phyloP scores from a whole-genome alignment of 2,113 vertebrate genomes.

The Corapipo altera region DNA sequence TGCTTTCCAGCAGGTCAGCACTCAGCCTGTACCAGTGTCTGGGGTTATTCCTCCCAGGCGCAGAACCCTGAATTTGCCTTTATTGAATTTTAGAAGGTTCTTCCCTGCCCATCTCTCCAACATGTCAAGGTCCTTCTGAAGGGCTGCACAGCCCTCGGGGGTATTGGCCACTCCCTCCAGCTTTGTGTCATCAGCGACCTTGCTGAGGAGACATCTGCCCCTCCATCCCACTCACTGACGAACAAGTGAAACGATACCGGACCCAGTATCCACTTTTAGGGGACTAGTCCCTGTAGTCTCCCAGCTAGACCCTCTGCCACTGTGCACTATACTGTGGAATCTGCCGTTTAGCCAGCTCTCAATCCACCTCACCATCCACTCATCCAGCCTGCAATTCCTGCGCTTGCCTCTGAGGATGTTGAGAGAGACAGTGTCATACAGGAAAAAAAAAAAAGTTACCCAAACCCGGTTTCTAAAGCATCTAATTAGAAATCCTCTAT shows the following conservation, averaged over 20 bases:
- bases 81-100: not conserved
- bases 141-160: not conserved
- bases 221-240: not conserved
- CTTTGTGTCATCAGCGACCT: not conserved
- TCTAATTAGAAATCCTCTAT: not conserved
- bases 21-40: not conserved
- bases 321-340: not conserved
- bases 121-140: fast-evolving
- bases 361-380: not conserved
- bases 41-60: fast-evolving
- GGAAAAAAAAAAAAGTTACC: not conserved
- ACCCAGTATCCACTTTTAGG: not conserved
- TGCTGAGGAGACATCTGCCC: not conserved
- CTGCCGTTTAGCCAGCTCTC: not conserved
- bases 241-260: not conserved
- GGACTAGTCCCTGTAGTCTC: not conserved
- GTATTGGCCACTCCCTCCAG: not conserved
- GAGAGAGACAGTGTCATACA: not conserved
- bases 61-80: not conserved
- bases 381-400: not conserved
- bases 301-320: not conserved
- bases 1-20: not conserved
- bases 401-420: not conserved
- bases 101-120: not conserved
- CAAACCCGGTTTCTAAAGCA: not conserved